phyloP scores from a whole-genome alignment of 2,888 invertebrate genomes.

The Anoncus sp. region DNA sequence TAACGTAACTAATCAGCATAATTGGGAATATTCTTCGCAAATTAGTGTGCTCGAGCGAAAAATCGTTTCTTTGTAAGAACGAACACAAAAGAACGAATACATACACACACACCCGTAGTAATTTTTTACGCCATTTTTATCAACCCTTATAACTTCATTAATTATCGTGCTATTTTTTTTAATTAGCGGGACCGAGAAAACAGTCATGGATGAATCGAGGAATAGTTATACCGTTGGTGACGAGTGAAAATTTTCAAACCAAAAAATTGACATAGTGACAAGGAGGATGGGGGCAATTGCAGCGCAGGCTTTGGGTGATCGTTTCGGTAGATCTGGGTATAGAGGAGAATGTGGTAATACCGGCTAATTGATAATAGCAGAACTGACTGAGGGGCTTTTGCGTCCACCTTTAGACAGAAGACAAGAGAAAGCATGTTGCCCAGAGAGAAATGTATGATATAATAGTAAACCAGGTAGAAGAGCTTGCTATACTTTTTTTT shows the following conservation, averaged over 20 bases:
- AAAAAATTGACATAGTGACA: background rate
- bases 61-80: slow-evolving; percentile 39
- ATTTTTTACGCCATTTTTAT: background rate
- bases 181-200: background rate
- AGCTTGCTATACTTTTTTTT: background rate
- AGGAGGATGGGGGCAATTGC: no score
- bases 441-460: background rate
- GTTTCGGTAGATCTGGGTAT: no score
- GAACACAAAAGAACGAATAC: background rate
- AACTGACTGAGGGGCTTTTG: no score
- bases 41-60: slow-evolving; percentile 59
- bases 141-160: background rate
- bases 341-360: no score
- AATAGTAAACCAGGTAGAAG: background rate
- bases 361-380: no score
- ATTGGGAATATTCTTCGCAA: slow-evolving; percentile 76
- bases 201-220: background rate
- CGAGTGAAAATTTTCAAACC: background rate
- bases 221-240: background rate
- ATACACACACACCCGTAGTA: background rate
- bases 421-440: no score
- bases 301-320: no score
- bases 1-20: slow-evolving; percentile 76
- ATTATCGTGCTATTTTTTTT: background rate
- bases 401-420: no score